Conservation (phyloP, 2,797 vertebrate genomes). For the Acrossocheilus wenchowensis region DNA sequence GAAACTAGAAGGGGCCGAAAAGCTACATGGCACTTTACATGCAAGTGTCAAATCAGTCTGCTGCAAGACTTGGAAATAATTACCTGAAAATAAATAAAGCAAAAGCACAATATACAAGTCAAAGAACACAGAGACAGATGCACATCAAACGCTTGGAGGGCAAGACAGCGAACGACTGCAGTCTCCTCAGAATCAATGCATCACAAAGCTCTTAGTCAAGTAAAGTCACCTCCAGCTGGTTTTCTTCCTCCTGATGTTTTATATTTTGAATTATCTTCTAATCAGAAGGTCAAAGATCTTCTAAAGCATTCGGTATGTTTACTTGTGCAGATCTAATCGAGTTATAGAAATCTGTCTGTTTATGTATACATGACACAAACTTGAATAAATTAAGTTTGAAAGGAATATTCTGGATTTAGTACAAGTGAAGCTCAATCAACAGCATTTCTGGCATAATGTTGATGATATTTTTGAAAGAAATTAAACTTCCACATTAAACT, state of each 20-base stretch:
- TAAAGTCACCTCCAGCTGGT: constrained; percentile 28
- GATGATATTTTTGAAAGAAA: not conserved
- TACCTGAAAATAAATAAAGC: constrained; percentile 74
- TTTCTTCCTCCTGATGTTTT: constrained; percentile 29
- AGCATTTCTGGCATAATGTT: not conserved
- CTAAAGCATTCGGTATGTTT: not conserved
- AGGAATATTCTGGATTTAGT: not conserved
- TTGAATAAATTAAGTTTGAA: not conserved
- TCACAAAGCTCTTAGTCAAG: constrained; percentile 29
- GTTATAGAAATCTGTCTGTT: not conserved
- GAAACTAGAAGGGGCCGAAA: constrained; percentile 41
- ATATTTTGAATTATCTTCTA: constrained; percentile 32
- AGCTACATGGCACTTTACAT: constrained; percentile 28
- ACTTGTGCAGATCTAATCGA: constrained; percentile 2
- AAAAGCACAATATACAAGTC: constrained; percentile 77
- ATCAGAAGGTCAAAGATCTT: constrained; percentile 35
- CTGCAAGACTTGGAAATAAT: constrained; percentile 74
- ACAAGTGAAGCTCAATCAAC: not conserved
- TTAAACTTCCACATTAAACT: not conserved
- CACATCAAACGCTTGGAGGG: constrained; percentile 63
- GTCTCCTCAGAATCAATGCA: constrained; percentile 1
- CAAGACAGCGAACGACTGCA: constrained; percentile 41
- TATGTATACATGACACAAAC: not conserved
- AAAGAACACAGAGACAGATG: constrained; percentile 71
- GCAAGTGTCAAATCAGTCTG: constrained; percentile 57